These are phyloP conservation scores for Mirounga angustirostris DNA, from an alignment of 2,113 vertebrate species.

Conservation along the genomic window DNA sequence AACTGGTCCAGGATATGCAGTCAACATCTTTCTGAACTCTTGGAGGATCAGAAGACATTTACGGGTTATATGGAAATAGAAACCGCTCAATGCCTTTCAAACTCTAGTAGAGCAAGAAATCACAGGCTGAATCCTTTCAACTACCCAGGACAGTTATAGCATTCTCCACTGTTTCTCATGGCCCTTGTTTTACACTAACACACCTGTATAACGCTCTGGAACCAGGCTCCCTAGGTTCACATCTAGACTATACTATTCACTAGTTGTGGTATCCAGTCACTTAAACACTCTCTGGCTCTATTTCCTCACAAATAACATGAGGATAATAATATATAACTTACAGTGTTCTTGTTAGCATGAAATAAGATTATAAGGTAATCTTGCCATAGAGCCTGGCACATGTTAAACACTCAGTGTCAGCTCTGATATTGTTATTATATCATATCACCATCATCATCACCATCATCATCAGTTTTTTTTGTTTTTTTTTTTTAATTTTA, in stretches of 20 bases:
- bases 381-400: background rate
- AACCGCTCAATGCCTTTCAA: background rate
- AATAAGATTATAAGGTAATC: background rate
- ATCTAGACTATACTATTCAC: background rate
- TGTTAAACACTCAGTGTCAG: background rate
- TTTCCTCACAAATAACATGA: background rate
- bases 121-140: background rate
- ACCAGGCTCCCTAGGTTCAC: background rate
- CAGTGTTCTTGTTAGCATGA: background rate
- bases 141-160: fast-evolving
- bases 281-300: background rate
- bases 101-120: background rate
- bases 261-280: background rate
- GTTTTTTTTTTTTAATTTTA: too few relatives aligned
- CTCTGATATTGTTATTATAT: background rate
- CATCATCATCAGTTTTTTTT: background rate
- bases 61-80: background rate
- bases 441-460: background rate
- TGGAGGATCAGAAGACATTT: background rate
- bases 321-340: background rate
- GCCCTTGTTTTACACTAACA: background rate
- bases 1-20: background rate
- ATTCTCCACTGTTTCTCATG: background rate
- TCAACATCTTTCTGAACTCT: background rate
- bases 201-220: fast-evolving